A percentile compares a stretch with the other conserved stretches of the same genome.
Conservation (phyloP, 2,797 vertebrate species). For the Sebastes oblongus region DNA sequence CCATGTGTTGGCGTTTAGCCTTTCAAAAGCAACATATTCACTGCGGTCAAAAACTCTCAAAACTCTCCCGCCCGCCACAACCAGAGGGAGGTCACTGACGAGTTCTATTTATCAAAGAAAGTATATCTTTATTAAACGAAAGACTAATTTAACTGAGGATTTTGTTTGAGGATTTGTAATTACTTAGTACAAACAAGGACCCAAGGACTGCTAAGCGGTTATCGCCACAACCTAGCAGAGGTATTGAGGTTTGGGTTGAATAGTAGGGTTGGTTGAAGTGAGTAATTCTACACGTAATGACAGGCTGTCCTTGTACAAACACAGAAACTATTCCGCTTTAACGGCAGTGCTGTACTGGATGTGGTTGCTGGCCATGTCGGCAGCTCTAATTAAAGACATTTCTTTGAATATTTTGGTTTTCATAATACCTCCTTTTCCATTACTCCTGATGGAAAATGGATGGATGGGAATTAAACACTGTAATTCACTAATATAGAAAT, state of each 20-base stretch:
- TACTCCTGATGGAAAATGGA: background rate
- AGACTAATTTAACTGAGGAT: too few relatives aligned
- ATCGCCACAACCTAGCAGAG: background rate
- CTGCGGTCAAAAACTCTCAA: too few relatives aligned
- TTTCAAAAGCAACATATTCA: too few relatives aligned
- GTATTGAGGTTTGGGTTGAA: background rate
- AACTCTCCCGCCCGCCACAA: too few relatives aligned
- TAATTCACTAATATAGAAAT: background rate
- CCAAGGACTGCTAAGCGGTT: background rate
- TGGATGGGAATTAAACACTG: background rate
- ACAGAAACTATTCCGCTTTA: background rate
- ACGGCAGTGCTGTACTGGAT: constrained; percentile 4
- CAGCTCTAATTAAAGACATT: background rate
- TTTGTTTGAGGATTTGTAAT: too few relatives aligned
- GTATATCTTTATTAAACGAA: too few relatives aligned
- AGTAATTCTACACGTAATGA: background rate
- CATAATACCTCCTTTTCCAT: background rate
- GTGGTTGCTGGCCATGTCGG: background rate
- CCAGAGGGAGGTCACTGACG: too few relatives aligned
- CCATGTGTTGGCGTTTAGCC: too few relatives aligned
- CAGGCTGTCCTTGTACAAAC: background rate
- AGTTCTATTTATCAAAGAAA: too few relatives aligned
- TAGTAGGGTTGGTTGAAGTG: background rate
- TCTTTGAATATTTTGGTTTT: background rate
- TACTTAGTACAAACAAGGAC: too few relatives aligned